Conservation (phyloP, 2,113 vertebrate species). For the Scytalopus superciliaris region DNA sequence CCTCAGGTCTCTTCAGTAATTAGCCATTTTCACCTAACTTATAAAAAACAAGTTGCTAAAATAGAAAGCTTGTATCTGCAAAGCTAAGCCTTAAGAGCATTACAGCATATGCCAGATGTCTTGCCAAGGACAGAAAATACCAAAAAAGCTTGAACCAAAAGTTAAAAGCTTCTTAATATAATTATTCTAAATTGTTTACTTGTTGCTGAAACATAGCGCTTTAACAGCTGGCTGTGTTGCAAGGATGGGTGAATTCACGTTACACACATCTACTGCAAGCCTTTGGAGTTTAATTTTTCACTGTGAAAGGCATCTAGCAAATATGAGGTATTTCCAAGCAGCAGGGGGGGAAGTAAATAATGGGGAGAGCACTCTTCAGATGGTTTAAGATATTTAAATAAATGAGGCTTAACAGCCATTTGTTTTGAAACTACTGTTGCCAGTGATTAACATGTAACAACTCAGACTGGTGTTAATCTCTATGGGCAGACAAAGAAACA, state of each 20-base stretch:
- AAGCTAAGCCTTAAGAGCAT: neutral
- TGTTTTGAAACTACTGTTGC: conserved; percentile 1
- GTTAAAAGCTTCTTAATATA: neutral
- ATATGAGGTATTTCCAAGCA: neutral
- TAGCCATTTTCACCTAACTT: neutral
- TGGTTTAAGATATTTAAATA: conserved; percentile 25
- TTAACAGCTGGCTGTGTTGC: neutral
- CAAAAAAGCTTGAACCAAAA: neutral
- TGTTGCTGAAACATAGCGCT: neutral
- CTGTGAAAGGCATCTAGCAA: neutral
- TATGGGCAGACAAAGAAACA: conserved; percentile 1
- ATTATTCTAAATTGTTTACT: neutral
- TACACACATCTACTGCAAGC: neutral
- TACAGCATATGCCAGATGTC: neutral
- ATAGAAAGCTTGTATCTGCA: neutral
- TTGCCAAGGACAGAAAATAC: neutral
- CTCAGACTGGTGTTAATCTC: neutral
- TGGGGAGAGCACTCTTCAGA: neutral
- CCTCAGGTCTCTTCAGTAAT: neutral
- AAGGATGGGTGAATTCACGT: neutral
- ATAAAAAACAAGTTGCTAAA: neutral
- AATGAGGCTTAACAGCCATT: conserved; percentile 23
- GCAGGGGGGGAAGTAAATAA: neutral
- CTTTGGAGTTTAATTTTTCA: neutral
- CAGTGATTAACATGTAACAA: conserved; percentile 5